Conservation (phyloP, 2,113 vertebrate genomes). For the Kryptolebias marmoratus region DNA sequence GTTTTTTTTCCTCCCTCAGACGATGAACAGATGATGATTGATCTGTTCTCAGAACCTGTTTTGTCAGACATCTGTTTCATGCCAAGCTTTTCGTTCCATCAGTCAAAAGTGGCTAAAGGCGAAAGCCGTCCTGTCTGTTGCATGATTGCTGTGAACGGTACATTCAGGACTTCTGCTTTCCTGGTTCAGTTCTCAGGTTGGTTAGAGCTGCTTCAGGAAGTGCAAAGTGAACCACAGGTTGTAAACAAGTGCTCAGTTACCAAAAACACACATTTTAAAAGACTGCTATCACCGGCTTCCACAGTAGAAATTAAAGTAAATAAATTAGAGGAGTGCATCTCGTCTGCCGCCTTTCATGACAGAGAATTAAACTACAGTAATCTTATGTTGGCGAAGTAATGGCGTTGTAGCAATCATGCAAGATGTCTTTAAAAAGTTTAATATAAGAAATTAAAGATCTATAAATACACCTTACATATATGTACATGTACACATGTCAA, state of each 20-base stretch:
- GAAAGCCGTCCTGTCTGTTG: background rate
- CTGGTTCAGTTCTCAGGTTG: constrained; percentile 20
- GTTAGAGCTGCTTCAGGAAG: constrained; percentile 26
- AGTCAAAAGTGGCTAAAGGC: background rate
- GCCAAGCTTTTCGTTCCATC: background rate
- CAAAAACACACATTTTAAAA: background rate
- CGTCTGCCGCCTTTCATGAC: background rate
- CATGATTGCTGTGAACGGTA: background rate
- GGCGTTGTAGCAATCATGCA: no score
- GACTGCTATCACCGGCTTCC: background rate
- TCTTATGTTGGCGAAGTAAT: no score
- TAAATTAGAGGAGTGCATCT: no score
- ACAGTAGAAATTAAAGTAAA: background rate
- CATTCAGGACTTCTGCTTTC: constrained; percentile 41
- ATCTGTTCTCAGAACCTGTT: constrained; percentile 12
- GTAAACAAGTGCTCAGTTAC: background rate
- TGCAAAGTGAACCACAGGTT: constrained; percentile 12
- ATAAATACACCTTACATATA: no score
- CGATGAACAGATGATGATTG: constrained; percentile 10
- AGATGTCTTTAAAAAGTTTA: no score
- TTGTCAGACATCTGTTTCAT: constrained; percentile 9
- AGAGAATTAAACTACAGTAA: no score
- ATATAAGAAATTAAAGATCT: no score
- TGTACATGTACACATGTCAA: no score
- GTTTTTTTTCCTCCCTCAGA: background rate